Evolutionary conservation across 2,888 invertebrate genomes (phyloP).

Genomic region (Hyposoter dolosus): DNA sequence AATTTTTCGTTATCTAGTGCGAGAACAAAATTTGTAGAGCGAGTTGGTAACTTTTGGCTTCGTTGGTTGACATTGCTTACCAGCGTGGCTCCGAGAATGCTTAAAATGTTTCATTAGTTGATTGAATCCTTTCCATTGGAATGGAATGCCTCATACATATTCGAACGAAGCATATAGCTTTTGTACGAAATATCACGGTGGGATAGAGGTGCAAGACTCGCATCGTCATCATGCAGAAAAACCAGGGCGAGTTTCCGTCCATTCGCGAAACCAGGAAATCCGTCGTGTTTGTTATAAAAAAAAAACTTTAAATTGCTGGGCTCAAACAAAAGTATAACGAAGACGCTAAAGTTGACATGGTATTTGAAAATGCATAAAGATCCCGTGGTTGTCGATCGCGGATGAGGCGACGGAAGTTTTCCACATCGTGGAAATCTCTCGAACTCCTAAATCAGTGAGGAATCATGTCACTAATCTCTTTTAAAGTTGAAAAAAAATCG

Average conservation of each 20-base stretch:
- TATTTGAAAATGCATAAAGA: conserved; percentile 72
- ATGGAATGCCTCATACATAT: conserved; percentile 7
- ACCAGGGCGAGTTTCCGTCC: conserved; percentile 45
- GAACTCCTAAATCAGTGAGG: neutral
- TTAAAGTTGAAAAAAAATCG: conserved; percentile 10
- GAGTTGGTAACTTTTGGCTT: neutral
- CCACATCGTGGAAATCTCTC: neutral
- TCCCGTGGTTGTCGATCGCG: conserved; percentile 24
- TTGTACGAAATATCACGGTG: conserved; percentile 1
- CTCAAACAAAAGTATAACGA: conserved; percentile 44
- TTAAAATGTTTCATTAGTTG: neutral
- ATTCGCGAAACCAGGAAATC: conserved; percentile 53
- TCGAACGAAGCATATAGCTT: neutral
- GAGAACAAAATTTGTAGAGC: neutral
- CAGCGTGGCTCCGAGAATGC: neutral
- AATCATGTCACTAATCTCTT: conserved; percentile 14
- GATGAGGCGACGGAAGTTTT: conserved; percentile 32
- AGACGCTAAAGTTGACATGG: conserved; percentile 70
- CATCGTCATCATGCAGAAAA: conserved; percentile 54
- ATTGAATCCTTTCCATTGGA: neutral
- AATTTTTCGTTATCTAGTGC: neutral
- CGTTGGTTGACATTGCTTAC: neutral
- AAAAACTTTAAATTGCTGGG: neutral
- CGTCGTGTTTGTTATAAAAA: conserved; percentile 42
- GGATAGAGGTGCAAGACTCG: conserved; percentile 32